Base-by-base conservation (phyloP, 92 coral and sea anemone genomes). In the Epizoanthus ramosus region DNA sequence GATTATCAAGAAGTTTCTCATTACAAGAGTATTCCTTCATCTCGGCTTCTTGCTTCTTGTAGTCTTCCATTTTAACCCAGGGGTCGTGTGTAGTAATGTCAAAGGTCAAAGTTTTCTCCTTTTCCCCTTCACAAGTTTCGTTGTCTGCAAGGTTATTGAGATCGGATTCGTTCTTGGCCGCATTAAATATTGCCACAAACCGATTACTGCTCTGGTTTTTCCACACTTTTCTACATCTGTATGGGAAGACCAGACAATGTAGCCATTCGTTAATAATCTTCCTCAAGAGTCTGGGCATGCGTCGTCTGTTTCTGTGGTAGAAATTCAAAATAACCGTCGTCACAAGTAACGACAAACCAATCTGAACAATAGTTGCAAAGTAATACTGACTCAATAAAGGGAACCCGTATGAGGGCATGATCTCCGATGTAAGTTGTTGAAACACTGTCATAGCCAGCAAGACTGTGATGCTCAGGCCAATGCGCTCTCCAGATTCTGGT, bases 401-500 rank as follows among this genome's bases (percentile, higher is more conserved):
- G 47, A 95, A 95, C 17, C 92, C 98, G 54, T 95, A 95, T 12
- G 98, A 90, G 0, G 98, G 98, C 98, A 95, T 95, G 14, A 95
- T 83, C 71, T 92, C 98, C 0, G 98, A 92, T 14, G 98, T 93
- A 31, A 95, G 92, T 57, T 95, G 98, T 73, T 95, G 98, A 66
- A 95, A 95, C 9, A 95, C 98, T 0, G 98, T 95, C 98, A 95
- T 95, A 45, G 98, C 98, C 35, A 95, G 59, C 18, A 95, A 82
- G 4, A 95, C 98, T 41, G 98, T 95, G 57, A 95, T 95, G 68
- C 98, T 94, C 39, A 95, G 77, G 0, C 98, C 98, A 23, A 95
- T 92, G 2, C 98, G 98, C 81, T 95, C 98, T 23, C 98, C 98
- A 3, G 98, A 95, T 73, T 95, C 98, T 1, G 98, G 98, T 8